Percentiles rank a stretch among this genome's conserved stretches.
These are phyloP conservation scores for Eudemis profundana DNA, from an alignment of 2,888 invertebrate species.

Conservation along the genomic window DNA sequence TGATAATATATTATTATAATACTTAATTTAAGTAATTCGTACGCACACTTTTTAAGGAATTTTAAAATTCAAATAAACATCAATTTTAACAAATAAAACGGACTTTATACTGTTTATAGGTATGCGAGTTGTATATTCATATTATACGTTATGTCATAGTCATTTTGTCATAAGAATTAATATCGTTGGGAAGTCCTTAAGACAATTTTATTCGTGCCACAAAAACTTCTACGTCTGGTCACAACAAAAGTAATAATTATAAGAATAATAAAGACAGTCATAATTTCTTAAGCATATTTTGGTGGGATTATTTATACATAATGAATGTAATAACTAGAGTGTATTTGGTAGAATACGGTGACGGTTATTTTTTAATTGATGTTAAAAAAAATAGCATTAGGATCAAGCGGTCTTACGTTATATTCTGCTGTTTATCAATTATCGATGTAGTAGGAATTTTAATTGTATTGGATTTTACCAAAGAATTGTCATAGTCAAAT, in stretches of 20 bases:
- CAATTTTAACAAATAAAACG: too few species aligned
- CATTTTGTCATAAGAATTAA: too few species aligned
- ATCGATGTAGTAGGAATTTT: conserved; percentile 29
- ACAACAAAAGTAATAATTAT: conserved; percentile 4
- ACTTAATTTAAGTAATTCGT: too few species aligned
- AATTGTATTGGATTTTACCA: conserved; percentile 36
- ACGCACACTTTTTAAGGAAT: too few species aligned
- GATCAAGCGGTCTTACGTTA: conserved; percentile 8
- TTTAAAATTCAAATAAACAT: too few species aligned
- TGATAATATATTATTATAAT: too few species aligned
- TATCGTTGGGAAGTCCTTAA: too few species aligned
- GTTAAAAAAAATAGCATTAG: neutral
- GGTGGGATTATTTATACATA: conserved; percentile 23
- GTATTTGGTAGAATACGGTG: conserved; percentile 26
- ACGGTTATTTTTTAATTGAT: conserved; percentile 32
- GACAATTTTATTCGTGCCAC: too few species aligned
- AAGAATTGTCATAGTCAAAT: conserved; percentile 39
- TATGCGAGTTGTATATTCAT: too few species aligned
- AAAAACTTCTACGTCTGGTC: too few species aligned
- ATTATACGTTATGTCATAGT: too few species aligned
- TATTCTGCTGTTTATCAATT: conserved; percentile 21
- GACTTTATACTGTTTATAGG: too few species aligned
- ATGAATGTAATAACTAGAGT: conserved; percentile 5
- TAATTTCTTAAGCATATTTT: conserved; percentile 25
- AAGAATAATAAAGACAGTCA: conserved; percentile 31